Conservation (phyloP, 2,797 vertebrate species). For the Cephalopachus bancanus region DNA sequence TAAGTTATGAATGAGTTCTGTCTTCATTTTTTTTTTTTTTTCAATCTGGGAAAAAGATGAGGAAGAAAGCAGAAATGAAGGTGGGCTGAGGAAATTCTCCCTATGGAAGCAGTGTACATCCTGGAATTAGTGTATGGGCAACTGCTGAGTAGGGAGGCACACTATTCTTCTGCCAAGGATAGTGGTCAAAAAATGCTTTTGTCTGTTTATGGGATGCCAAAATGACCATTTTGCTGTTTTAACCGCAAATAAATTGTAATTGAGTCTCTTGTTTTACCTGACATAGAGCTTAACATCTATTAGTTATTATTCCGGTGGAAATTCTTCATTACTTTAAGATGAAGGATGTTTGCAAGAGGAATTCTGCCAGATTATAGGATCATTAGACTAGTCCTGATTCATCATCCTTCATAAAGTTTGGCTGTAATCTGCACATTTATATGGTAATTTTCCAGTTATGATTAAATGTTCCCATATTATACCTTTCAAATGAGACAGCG, state of each 20-base stretch:
- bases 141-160: neutral
- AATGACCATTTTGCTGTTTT: conserved; percentile 46
- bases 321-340: conserved; percentile 55
- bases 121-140: rapidly evolving
- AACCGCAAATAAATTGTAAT: conserved; percentile 69
- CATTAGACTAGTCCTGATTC: conserved; percentile 72
- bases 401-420: conserved; percentile 75
- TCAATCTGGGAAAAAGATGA: neutral
- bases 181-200: neutral
- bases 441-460: conserved; percentile 72
- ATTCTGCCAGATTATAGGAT: conserved; percentile 68
- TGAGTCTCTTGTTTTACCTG: conserved; percentile 52
- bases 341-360: conserved; percentile 70
- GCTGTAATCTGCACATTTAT: conserved; percentile 77
- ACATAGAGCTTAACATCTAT: conserved; percentile 8
- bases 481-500: neutral
- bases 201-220: neutral
- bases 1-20: neutral
- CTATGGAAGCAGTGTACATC: neutral
- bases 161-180: neutral
- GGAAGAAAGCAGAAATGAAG: neutral
- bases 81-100: neutral
- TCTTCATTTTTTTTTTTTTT: neutral
- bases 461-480: conserved; percentile 48
- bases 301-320: conserved; percentile 61